Evolutionary conservation across 1,140 invertebrate genomes (phyloP).

Genomic region (Drosophila kohkoa): DNA sequence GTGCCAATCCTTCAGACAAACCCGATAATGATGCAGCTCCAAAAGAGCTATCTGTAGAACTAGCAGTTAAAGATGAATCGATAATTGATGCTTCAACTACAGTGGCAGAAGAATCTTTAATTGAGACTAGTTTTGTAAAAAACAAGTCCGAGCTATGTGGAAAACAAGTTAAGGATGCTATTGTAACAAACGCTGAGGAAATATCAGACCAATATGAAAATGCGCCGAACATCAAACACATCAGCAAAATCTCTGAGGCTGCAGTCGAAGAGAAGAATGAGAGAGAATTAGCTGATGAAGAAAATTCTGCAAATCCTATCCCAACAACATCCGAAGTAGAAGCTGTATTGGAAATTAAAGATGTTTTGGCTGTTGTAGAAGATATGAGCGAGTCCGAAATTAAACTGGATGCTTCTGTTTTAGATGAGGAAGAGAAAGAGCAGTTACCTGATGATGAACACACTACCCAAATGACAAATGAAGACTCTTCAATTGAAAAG

Average conservation of each 20-base stretch:
- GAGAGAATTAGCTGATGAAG: neutral
- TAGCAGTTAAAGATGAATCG: neutral
- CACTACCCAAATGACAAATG: neutral
- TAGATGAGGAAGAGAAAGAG: neutral
- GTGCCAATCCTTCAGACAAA: neutral
- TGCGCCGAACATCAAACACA: neutral
- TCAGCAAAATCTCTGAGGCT: neutral
- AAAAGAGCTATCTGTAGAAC: neutral
- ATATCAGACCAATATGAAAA: neutral
- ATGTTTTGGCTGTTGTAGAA: neutral
- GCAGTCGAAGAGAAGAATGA: neutral
- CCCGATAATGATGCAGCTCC: neutral
- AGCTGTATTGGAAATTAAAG: neutral
- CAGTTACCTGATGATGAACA: neutral
- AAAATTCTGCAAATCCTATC: neutral
- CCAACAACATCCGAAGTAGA: neutral
- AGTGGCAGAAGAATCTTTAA: neutral
- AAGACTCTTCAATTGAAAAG: neutral
- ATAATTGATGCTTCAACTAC: neutral
- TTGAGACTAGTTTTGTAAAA: neutral
- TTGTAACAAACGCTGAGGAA: neutral
- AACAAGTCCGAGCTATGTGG: neutral
- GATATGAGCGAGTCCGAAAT: neutral
- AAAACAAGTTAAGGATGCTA: neutral
- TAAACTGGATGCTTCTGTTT: slow-evolving; percentile 2